phyloP scores from a whole-genome alignment of 1,140 invertebrate genomes.

The Atopsyche davidsoni region DNA sequence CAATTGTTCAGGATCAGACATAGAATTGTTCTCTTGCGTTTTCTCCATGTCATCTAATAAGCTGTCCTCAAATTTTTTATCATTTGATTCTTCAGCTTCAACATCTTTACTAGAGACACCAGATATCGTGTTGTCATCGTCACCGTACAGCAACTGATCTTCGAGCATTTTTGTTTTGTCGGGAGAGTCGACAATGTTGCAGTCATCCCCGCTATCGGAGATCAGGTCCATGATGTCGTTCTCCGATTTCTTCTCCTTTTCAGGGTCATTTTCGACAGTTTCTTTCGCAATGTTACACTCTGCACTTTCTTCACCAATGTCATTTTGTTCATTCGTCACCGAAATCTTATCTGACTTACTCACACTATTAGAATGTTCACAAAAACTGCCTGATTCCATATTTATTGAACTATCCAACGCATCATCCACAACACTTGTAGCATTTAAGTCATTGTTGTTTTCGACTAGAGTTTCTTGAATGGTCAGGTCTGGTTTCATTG shows the following conservation, averaged over 20 bases:
- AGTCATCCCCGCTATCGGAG: slow-evolving; percentile 26
- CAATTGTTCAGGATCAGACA: not conserved
- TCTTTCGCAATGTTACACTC: not conserved
- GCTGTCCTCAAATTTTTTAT: not conserved
- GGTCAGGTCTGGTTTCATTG: no score
- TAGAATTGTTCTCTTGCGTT: not conserved
- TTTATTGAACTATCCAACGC: no score
- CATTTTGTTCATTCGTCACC: not conserved
- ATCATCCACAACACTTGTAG: no score
- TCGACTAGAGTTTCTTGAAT: no score
- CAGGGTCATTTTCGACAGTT: not conserved
- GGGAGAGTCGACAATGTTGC: slow-evolving; percentile 23
- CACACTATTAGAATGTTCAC: no score
- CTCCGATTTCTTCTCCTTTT: slow-evolving; percentile 1
- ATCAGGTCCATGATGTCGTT: slow-evolving; percentile 21
- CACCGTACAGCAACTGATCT: slow-evolving; percentile 11
- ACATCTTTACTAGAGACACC: not conserved
- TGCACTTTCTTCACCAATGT: slow-evolving; percentile 3
- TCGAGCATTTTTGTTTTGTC: slow-evolving; percentile 19
- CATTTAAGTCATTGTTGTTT: no score
- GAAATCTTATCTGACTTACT: not conserved
- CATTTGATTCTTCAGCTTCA: not conserved
- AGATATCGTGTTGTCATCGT: not conserved
- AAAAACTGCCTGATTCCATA: no score
- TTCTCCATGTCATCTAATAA: not conserved